Percentiles rank a stretch among this genome's conserved stretches.
These are phyloP conservation scores for Sebastes itinus DNA, from an alignment of 2,797 vertebrate species.

Conservation along the genomic window DNA sequence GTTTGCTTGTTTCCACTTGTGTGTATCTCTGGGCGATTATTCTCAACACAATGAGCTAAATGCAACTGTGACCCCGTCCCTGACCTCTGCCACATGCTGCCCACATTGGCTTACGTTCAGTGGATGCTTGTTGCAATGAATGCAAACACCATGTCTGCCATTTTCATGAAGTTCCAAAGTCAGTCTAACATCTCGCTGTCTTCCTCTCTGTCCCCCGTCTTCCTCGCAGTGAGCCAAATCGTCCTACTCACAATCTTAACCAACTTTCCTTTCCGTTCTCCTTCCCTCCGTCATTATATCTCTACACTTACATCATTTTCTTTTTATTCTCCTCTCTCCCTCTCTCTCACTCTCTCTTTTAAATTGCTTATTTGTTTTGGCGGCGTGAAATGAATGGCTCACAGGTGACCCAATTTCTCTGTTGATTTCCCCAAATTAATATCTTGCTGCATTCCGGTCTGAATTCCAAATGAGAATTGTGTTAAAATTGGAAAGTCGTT, in stretches of 20 bases:
- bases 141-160: conserved; percentile 24
- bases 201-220: neutral
- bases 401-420: conserved; percentile 75
- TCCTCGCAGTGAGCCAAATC: neutral
- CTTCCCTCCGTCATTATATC: neutral
- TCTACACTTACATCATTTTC: conserved; percentile 21
- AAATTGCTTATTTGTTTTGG: conserved; percentile 73
- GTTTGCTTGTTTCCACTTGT: conserved; percentile 23
- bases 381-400: conserved; percentile 63
- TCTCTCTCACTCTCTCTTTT: conserved; percentile 10
- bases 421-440: conserved; percentile 74
- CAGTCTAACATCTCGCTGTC: neutral
- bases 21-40: conserved; percentile 9
- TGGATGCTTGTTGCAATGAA: conserved; percentile 15
- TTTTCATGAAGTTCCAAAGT: conserved; percentile 41
- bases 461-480: conserved; percentile 73
- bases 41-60: conserved; percentile 42
- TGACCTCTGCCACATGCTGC: conserved; percentile 27
- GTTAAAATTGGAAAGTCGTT: conserved; percentile 70
- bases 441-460: conserved; percentile 57
- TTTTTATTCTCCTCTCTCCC: conserved; percentile 9
- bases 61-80: conserved; percentile 46
- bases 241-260: neutral
- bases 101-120: conserved; percentile 27
- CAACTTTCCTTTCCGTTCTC: neutral